Percentiles rank a stretch among this genome's conserved stretches.
Conservation (phyloP, 2,113 vertebrate genomes). For the Damaliscus lunatus region DNA sequence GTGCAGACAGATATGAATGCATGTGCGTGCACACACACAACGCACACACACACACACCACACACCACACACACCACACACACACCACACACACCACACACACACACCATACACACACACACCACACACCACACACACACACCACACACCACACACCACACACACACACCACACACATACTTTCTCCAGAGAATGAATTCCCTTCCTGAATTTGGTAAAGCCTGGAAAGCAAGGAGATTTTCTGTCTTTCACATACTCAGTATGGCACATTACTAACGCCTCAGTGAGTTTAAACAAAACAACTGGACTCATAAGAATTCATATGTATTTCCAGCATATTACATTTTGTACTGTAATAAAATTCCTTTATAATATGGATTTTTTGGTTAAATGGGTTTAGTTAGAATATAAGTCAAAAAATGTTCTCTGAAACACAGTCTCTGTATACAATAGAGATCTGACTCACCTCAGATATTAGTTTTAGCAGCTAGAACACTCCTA, state of each 20-base stretch:
- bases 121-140: neutral
- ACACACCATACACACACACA: neutral
- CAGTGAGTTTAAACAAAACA: slow-evolving; percentile 48
- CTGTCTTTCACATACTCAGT: neutral
- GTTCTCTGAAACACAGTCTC: slow-evolving; percentile 32
- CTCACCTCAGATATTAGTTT: neutral
- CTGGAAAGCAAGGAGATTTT: neutral
- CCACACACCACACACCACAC: neutral
- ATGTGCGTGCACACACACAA: neutral
- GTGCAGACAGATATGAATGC: neutral
- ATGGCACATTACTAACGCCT: neutral
- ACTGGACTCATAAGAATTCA: slow-evolving; percentile 44
- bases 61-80: neutral
- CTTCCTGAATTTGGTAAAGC: neutral
- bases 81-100: neutral
- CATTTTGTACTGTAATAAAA: slow-evolving; percentile 44
- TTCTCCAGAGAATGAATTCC: neutral
- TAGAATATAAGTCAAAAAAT: slow-evolving; percentile 41
- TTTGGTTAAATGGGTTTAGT: slow-evolving; percentile 56
- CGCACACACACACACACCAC: neutral
- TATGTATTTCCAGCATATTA: slow-evolving; percentile 41
- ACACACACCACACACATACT: neutral
- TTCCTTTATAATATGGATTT: slow-evolving; percentile 40
- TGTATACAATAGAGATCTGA: neutral
- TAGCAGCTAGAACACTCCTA: neutral